phyloP scores from a whole-genome alignment of 2,888 invertebrate genomes.

The Stictocephala bisonia region DNA sequence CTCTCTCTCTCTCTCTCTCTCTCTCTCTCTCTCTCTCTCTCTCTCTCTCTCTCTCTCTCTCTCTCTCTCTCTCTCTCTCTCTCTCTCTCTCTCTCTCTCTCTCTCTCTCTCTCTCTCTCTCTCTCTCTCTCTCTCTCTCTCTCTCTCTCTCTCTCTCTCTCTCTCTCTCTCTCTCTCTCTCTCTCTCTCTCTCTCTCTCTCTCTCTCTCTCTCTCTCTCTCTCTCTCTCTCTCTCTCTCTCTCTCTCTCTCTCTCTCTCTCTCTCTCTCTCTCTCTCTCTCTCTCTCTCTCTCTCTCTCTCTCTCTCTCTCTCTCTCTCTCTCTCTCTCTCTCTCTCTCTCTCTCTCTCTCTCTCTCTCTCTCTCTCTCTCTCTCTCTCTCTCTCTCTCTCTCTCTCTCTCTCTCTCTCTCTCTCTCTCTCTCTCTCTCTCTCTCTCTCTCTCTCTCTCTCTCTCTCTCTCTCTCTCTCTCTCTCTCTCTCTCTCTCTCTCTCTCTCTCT shows the following conservation, averaged over 20 bases:
- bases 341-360: background rate
- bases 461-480: background rate
- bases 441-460: constrained; percentile 49
- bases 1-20: background rate
- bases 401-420: background rate
- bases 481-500: background rate
- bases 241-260: background rate
- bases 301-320: background rate
- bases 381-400: background rate
- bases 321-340: background rate
- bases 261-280: background rate
- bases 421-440: background rate
- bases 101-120: background rate
- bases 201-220: background rate
- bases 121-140: background rate
- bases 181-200: background rate
- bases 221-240: background rate
- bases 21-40: constrained; percentile 48
- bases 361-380: background rate
- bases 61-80: background rate
- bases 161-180: background rate
- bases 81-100: background rate
- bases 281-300: background rate
- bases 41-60: constrained; percentile 1
- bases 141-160: background rate